Conservation (phyloP, 2,797 vertebrate genomes). For the Mormyrus proboscirostris region DNA sequence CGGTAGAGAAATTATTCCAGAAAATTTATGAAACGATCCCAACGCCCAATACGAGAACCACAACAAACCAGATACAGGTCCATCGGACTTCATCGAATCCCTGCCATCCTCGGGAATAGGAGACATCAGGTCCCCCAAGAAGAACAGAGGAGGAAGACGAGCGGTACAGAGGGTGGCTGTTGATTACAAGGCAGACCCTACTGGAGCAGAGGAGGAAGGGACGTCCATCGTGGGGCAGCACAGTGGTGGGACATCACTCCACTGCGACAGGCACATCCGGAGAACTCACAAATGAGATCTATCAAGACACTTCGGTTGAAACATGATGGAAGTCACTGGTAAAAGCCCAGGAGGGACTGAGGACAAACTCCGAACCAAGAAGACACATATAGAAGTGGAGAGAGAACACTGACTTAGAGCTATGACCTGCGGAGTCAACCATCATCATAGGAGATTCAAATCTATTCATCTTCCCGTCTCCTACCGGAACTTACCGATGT, state of each 20-base stretch:
- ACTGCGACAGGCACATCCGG: not conserved
- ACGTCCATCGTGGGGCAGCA: too few relatives aligned
- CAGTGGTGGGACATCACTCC: not conserved
- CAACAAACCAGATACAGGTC: not conserved
- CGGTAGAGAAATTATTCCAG: not conserved
- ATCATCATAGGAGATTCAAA: not conserved
- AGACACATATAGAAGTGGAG: not conserved
- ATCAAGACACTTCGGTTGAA: not conserved
- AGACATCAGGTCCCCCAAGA: not conserved
- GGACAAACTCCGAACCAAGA: not conserved
- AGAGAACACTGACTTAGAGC: not conserved
- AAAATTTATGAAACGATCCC: not conserved
- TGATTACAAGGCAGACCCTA: not conserved
- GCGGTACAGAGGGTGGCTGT: not conserved
- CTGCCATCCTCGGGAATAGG: not conserved
- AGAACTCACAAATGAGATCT: not conserved
- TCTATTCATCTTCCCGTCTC: not conserved
- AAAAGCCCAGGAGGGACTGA: not conserved
- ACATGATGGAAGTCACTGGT: not conserved
- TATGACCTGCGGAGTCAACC: not conserved
- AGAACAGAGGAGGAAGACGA: not conserved
- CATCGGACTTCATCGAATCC: not conserved
- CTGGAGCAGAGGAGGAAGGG: not conserved
- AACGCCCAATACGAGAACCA: not conserved
- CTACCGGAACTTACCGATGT: not conserved